Percentiles rank a stretch among this genome's conserved stretches.
Evolutionary conservation across 1,140 invertebrate genomes (phyloP).

Genomic region (Chironomus striatipennis): DNA sequence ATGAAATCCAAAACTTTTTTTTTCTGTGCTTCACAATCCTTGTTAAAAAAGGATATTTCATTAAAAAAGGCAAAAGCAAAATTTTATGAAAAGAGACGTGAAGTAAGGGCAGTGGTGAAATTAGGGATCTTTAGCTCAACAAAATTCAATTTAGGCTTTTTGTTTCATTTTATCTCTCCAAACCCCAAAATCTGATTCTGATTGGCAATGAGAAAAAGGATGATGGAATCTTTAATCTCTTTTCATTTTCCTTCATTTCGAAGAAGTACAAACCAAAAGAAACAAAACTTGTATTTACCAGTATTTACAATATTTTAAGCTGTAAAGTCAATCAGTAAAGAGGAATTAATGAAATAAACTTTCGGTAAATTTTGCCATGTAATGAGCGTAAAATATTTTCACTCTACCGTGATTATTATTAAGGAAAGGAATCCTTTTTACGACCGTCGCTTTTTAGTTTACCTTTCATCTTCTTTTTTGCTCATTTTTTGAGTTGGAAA

Average conservation of each 20-base stretch:
- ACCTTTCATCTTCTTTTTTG: not conserved
- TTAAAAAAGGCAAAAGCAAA: not conserved
- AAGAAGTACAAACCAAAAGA: not conserved
- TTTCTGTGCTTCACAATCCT: not conserved
- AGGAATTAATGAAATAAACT: slow-evolving; percentile 10
- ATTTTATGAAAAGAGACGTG: not conserved
- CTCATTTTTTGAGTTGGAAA: no score
- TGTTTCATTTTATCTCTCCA: no score
- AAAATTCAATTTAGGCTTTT: no score
- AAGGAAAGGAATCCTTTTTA: not conserved
- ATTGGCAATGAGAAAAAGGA: not conserved
- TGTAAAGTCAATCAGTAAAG: slow-evolving; percentile 13
- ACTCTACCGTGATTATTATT: not conserved
- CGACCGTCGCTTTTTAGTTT: not conserved
- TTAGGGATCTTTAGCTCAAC: no score
- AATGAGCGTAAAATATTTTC: slow-evolving; percentile 9
- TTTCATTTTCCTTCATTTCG: not conserved
- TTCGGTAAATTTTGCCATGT: not conserved
- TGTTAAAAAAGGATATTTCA: slow-evolving; percentile 17
- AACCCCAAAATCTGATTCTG: no score
- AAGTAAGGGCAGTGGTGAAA: not conserved
- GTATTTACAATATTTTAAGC: slow-evolving; percentile 2
- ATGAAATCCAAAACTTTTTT: slow-evolving; percentile 22
- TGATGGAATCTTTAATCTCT: slow-evolving; percentile 1
- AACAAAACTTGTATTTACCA: not conserved